These are phyloP conservation scores for Thera obeliscata DNA, from an alignment of 2,888 invertebrate genomes.

Conservation along the genomic window DNA sequence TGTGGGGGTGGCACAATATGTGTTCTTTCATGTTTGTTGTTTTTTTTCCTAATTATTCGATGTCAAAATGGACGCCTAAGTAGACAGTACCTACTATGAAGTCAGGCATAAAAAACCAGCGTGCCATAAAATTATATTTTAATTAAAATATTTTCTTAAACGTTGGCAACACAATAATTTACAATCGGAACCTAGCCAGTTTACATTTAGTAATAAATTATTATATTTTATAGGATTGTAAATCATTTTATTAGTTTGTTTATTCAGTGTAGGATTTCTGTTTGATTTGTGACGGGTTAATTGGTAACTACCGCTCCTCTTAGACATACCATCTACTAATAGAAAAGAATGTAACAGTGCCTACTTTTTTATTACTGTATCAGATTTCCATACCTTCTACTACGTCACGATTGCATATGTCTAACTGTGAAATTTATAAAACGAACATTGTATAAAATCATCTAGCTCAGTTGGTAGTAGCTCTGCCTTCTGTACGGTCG, in stretches of 20 bases:
- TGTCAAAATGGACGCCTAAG: no score
- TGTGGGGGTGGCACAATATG: no score
- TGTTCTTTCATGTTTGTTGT: no score
- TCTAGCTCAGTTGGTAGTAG: no score
- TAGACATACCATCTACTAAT: neutral
- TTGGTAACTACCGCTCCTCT: constrained; percentile 7
- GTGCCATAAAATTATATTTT: constrained; percentile 16
- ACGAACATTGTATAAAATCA: no score
- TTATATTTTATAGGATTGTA: constrained; percentile 54
- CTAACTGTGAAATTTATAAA: no score
- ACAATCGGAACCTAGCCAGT: constrained; percentile 52
- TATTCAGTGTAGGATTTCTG: constrained; percentile 60
- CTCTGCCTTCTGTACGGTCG: no score
- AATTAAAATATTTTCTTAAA: constrained; percentile 40
- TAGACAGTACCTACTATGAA: neutral
- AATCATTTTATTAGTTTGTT: constrained; percentile 56
- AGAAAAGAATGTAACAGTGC: neutral
- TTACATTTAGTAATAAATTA: constrained; percentile 59
- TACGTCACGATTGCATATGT: no score
- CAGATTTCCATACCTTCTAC: no score
- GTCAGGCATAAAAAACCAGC: neutral
- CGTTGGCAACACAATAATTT: constrained; percentile 53
- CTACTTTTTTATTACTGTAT: no score
- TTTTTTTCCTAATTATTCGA: no score
- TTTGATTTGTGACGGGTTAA: constrained; percentile 50